Conservation (phyloP, 2,797 vertebrate genomes). For the Lacerta agilis region DNA sequence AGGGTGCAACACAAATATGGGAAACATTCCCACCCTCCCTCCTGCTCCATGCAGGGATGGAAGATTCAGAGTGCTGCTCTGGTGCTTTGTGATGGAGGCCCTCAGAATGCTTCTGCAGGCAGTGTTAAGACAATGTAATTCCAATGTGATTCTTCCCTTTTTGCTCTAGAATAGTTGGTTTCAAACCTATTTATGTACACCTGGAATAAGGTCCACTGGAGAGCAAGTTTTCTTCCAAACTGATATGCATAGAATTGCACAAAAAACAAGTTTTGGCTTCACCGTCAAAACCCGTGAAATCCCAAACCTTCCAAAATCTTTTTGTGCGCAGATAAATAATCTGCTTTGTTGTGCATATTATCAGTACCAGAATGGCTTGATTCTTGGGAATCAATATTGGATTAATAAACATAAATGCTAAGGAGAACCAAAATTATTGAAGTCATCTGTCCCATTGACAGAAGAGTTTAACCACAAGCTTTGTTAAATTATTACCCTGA, state of each 20-base stretch:
- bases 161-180: neutral
- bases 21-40: too few relatives aligned
- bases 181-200: neutral
- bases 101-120: too few relatives aligned
- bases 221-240: neutral
- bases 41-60: too few relatives aligned
- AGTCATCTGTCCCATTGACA: conserved; percentile 24
- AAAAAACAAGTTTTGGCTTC: neutral
- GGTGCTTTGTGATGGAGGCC: too few relatives aligned
- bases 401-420: conserved; percentile 53
- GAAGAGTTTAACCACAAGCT: conserved; percentile 46
- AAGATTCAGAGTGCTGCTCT: too few relatives aligned
- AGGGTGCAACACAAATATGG: too few relatives aligned
- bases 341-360: neutral
- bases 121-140: too few relatives aligned
- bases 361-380: conserved; percentile 28
- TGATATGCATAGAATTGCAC: neutral
- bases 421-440: conserved; percentile 61
- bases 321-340: neutral
- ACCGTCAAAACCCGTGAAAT: neutral
- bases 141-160: too few relatives aligned
- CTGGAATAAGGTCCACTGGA: neutral
- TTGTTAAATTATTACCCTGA: conserved; percentile 27
- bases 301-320: neutral
- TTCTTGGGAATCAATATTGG: neutral